Conservation (phyloP, 2,113 vertebrate species). For the Vulpes lagopus region DNA sequence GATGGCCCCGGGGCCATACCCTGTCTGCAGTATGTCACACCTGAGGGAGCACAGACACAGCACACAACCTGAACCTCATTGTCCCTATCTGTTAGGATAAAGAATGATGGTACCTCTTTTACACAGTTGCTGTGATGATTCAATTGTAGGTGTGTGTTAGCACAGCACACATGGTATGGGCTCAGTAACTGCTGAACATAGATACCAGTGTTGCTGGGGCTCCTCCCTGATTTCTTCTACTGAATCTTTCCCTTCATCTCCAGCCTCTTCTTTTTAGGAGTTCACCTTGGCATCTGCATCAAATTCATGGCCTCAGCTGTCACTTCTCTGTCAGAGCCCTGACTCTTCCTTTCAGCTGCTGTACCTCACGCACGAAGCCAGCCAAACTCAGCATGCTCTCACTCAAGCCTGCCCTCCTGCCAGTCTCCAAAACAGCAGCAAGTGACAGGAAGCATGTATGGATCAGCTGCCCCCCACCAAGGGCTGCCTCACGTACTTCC, state of each 20-base stretch:
- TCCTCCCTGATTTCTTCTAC: not conserved
- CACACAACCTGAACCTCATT: not conserved
- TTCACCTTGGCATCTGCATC: not conserved
- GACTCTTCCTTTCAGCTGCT: not conserved
- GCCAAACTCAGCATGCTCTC: not conserved
- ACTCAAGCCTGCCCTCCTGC: not conserved
- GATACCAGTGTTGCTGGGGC: rapidly evolving
- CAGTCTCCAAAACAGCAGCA: not conserved
- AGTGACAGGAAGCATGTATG: rapidly evolving
- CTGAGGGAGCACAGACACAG: rapidly evolving
- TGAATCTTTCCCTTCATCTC: rapidly evolving
- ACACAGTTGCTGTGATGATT: not conserved
- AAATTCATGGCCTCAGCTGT: no score
- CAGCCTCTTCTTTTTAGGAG: not conserved
- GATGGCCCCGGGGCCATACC: not conserved
- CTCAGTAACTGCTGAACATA: rapidly evolving
- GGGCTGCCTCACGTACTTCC: rapidly evolving
- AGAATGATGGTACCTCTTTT: not conserved
- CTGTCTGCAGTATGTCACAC: not conserved
- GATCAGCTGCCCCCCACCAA: not conserved
- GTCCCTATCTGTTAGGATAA: not conserved
- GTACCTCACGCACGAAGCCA: not conserved
- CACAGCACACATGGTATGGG: rapidly evolving
- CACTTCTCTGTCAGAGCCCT: not conserved
- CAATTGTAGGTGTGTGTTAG: rapidly evolving